These are phyloP conservation scores for Antigone vipio DNA, from an alignment of 2,113 vertebrate genomes.

Conservation along the genomic window DNA sequence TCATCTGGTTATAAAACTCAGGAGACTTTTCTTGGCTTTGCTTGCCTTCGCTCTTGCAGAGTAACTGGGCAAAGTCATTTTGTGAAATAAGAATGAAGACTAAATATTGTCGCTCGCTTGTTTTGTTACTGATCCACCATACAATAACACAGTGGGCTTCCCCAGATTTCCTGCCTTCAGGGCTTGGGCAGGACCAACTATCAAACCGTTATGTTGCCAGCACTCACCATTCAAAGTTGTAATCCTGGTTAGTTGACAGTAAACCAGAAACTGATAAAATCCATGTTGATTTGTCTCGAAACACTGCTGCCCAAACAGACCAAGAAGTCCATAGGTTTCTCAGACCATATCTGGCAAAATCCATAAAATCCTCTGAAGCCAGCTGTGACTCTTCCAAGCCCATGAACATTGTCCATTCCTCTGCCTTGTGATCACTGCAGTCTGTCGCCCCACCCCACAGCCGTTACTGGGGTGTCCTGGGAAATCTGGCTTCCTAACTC, in stretches of 20 bases:
- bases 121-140: not conserved
- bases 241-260: not conserved
- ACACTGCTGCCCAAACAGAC: not conserved
- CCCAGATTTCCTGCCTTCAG: not conserved
- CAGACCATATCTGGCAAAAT: not conserved
- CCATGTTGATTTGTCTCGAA: not conserved
- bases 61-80: not conserved
- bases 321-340: not conserved
- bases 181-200: not conserved
- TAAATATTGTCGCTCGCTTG: rapidly evolving
- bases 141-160: not conserved
- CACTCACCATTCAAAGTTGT: not conserved
- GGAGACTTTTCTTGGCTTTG: not conserved
- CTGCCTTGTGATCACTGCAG: not conserved
- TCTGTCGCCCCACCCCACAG: not conserved
- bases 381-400: not conserved
- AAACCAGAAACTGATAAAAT: not conserved
- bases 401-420: not conserved
- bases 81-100: not conserved
- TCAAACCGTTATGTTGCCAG: not conserved
- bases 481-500: not conserved
- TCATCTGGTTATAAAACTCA: not conserved
- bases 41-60: not conserved
- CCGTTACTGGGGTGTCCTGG: not conserved
- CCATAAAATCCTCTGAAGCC: not conserved